Evolutionary conservation across 2,797 vertebrate genomes (phyloP).

Genomic region (Pelobates cultripes): DNA sequence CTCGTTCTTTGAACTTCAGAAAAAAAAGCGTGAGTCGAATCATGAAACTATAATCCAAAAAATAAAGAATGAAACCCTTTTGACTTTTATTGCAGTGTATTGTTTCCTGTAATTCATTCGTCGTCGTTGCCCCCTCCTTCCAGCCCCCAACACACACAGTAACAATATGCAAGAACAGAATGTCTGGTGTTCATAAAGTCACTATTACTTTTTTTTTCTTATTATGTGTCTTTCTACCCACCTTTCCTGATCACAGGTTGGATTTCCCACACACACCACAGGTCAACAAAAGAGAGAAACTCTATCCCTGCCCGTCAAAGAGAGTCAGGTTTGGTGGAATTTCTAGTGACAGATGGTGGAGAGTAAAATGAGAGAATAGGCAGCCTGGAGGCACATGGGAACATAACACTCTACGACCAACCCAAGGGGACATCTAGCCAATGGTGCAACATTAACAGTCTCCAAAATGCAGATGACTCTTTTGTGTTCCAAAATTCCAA

Average conservation of each 20-base stretch:
- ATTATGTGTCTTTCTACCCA: constrained; percentile 44
- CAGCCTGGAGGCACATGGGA: constrained; percentile 54
- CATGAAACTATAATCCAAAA: too few relatives aligned
- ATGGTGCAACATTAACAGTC: constrained; percentile 27
- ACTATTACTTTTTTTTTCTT: constrained; percentile 38
- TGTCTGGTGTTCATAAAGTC: constrained; percentile 35
- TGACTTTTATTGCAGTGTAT: background rate
- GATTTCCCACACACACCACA: constrained; percentile 60
- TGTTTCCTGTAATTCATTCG: background rate
- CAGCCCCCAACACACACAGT: background rate
- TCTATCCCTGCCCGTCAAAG: constrained; percentile 23
- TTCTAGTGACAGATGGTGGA: constrained; percentile 62
- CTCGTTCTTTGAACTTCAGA: too few relatives aligned
- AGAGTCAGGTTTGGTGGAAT: constrained; percentile 57
- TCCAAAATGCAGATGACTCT: constrained; percentile 18
- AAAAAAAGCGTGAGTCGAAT: too few relatives aligned
- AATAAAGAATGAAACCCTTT: background rate
- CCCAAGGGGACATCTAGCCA: constrained; percentile 7
- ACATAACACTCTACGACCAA: constrained; percentile 58
- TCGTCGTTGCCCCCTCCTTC: too few relatives aligned
- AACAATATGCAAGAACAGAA: constrained; percentile 23
- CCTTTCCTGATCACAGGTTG: background rate
- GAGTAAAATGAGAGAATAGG: constrained; percentile 37
- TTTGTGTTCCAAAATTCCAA: constrained; percentile 43
- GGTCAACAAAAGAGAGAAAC: constrained; percentile 57